phyloP scores from a whole-genome alignment of 2,888 invertebrate species.

The Xestoiulus laeticollis region DNA sequence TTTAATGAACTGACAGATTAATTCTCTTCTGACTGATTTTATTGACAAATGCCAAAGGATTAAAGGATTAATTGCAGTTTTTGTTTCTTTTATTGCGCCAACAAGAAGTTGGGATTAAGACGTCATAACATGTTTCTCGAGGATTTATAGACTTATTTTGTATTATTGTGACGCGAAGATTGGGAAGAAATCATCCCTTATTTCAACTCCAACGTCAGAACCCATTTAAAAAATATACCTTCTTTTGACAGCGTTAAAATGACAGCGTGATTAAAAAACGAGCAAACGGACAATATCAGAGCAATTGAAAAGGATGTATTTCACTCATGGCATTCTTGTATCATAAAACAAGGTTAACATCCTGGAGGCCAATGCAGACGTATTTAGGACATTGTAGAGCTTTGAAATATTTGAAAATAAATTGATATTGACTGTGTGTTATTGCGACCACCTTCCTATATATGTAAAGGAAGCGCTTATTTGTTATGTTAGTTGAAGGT shows the following conservation, averaged over 20 bases:
- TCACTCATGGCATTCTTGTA: neutral
- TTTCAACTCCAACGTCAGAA: neutral
- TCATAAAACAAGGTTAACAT: neutral
- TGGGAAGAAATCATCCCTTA: neutral
- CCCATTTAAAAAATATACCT: neutral
- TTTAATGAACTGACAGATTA: neutral
- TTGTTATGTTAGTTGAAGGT: neutral
- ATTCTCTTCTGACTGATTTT: neutral
- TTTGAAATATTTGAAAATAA: slow-evolving; percentile 23
- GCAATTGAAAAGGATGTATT: neutral
- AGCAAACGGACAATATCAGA: neutral
- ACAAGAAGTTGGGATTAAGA: neutral
- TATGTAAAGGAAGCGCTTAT: neutral
- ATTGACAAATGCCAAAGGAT: neutral
- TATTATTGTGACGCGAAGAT: neutral
- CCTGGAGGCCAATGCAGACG: neutral
- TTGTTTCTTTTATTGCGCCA: neutral
- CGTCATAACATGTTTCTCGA: slow-evolving; percentile 22
- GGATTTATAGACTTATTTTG: neutral
- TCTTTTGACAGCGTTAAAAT: neutral
- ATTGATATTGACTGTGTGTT: neutral
- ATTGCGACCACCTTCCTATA: neutral
- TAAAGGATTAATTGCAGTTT: slow-evolving; percentile 10
- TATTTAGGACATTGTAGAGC: neutral
- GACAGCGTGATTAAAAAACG: neutral